Evolutionary conservation across 2,888 invertebrate genomes (phyloP).

Genomic region (Hypsopygia costalis): DNA sequence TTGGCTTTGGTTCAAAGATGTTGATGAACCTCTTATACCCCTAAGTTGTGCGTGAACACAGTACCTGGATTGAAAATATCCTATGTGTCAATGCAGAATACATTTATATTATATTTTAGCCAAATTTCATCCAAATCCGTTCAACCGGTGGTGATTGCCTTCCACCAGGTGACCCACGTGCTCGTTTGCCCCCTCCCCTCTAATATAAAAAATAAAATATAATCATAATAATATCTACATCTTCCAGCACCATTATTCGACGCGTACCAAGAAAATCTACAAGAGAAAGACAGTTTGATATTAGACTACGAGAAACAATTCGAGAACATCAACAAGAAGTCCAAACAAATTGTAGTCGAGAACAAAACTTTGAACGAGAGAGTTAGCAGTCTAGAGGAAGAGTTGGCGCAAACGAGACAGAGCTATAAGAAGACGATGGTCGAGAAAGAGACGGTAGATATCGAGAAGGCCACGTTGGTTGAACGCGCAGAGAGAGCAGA

Average conservation of each 20-base stretch:
- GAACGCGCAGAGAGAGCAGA: constrained; percentile 86
- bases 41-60: too few relatives aligned
- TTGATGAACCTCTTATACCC: too few relatives aligned
- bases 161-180: too few relatives aligned
- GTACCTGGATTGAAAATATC: too few relatives aligned
- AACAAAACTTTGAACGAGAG: constrained; percentile 82
- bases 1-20: too few relatives aligned
- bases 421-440: constrained; percentile 57
- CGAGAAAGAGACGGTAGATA: constrained; percentile 67
- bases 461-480: constrained; percentile 70
- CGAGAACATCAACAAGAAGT: constrained; percentile 84
- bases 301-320: constrained; percentile 86
- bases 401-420: constrained; percentile 57
- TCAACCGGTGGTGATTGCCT: too few relatives aligned
- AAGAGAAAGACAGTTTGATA: constrained; percentile 87
- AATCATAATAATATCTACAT: too few relatives aligned
- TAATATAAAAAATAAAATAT: too few relatives aligned
- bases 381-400: constrained; percentile 47
- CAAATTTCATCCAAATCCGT: too few relatives aligned
- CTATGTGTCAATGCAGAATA: too few relatives aligned
- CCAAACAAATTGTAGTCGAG: constrained; percentile 85
- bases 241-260: constrained; percentile 84
- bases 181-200: too few relatives aligned
- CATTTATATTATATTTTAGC: too few relatives aligned
- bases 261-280: constrained; percentile 88